Percentiles rank a stretch among this genome's conserved stretches.
These are phyloP conservation scores for Bhutanitis thaidina DNA, from an alignment of 2,888 invertebrate genomes.

Conservation along the genomic window DNA sequence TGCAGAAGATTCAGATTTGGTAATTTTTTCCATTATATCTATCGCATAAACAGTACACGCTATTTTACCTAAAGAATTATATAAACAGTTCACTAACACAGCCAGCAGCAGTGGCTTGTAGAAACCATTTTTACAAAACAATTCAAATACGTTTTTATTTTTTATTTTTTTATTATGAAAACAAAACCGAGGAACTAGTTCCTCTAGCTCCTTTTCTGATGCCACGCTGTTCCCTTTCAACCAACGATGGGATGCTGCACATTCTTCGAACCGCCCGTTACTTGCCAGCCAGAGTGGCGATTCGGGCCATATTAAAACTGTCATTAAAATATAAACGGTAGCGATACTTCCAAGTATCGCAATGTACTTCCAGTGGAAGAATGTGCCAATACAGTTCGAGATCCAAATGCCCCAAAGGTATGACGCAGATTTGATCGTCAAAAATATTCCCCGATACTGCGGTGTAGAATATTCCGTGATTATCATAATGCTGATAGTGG, in stretches of 20 bases:
- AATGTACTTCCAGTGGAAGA: slow-evolving; percentile 21
- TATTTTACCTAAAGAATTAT: slow-evolving; percentile 14
- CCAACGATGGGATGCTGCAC: slow-evolving; percentile 23
- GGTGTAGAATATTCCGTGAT: slow-evolving; percentile 24
- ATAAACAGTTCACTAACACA: slow-evolving; percentile 1
- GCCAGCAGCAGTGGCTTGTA: neutral
- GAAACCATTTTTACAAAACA: neutral
- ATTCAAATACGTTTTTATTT: neutral
- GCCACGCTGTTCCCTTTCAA: slow-evolving; percentile 18
- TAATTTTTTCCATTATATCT: slow-evolving; percentile 19
- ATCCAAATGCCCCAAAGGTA: slow-evolving; percentile 26
- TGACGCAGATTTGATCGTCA: slow-evolving; percentile 23
- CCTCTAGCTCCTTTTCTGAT: slow-evolving; percentile 21
- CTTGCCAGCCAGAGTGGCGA: slow-evolving; percentile 28
- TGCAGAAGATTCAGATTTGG: slow-evolving; percentile 10
- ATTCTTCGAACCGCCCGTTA: slow-evolving; percentile 23
- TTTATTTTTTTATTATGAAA: no score
- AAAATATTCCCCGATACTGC: slow-evolving; percentile 23
- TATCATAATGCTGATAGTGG: slow-evolving; percentile 15
- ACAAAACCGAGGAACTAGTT: no score
- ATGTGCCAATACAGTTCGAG: slow-evolving; percentile 28
- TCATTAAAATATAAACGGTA: slow-evolving; percentile 18
- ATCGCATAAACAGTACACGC: slow-evolving; percentile 10
- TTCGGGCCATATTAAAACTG: slow-evolving; percentile 23
- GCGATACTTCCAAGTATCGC: slow-evolving; percentile 17